Conservation (phyloP, 2,888 invertebrate genomes). For the Tiliacea citrago region DNA sequence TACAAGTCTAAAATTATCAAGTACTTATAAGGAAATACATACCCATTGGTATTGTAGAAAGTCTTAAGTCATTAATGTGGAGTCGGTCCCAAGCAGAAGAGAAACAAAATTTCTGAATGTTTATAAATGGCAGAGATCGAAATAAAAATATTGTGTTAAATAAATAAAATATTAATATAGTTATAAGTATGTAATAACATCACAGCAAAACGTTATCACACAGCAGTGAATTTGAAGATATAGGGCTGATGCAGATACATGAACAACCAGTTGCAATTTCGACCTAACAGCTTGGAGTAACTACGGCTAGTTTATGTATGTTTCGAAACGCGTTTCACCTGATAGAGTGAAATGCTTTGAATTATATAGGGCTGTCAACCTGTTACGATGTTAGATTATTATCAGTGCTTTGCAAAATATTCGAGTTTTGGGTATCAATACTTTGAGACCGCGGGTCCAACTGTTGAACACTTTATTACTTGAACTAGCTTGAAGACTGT, state of each 20-base stretch:
- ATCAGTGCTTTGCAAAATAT: conserved; percentile 39
- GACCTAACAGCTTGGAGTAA: conserved; percentile 31
- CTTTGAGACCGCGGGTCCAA: not conserved
- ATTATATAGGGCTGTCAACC: conserved; percentile 62
- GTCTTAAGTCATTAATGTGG: not conserved
- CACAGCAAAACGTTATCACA: conserved; percentile 1
- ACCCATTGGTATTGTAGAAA: not conserved
- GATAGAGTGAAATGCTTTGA: conserved; percentile 63
- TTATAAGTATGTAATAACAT: not conserved
- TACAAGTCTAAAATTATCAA: not conserved
- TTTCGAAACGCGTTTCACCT: conserved; percentile 70
- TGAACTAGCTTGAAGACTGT: not conserved
- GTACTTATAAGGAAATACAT: not conserved
- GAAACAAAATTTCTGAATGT: not conserved
- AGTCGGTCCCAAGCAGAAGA: not conserved
- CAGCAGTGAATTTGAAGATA: conserved; percentile 33
- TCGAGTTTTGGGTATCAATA: conserved; percentile 29
- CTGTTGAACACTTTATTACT: not conserved
- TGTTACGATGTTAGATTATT: conserved; percentile 48
- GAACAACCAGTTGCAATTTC: conserved; percentile 48
- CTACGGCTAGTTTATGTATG: conserved; percentile 63
- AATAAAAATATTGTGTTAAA: not conserved
- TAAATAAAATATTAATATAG: not conserved
- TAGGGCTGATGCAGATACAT: conserved; percentile 38
- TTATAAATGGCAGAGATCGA: not conserved